Evolutionary conservation across 2,113 vertebrate genomes (phyloP).

Genomic region (Delphinapterus leucas): DNA sequence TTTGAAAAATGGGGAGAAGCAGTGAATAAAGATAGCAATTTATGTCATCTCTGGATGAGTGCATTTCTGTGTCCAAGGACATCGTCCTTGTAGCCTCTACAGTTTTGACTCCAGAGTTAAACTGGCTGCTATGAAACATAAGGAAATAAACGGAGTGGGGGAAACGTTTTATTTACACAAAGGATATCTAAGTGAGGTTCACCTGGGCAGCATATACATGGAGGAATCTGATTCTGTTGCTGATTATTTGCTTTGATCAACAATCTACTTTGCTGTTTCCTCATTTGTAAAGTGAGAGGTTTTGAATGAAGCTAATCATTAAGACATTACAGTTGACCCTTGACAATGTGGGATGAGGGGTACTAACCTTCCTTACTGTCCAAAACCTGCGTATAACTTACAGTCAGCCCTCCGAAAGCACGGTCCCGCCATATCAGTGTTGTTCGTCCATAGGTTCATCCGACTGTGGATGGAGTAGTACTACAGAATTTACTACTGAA

Average conservation of each 20-base stretch:
- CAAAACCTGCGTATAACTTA: background rate
- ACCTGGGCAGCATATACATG: background rate
- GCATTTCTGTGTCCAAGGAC: background rate
- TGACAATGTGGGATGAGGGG: background rate
- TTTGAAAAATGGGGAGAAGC: background rate
- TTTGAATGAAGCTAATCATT: background rate
- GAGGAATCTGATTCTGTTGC: background rate
- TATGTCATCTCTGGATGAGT: background rate
- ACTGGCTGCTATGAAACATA: background rate
- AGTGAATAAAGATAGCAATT: background rate
- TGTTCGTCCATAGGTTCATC: background rate
- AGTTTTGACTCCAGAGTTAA: background rate
- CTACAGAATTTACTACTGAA: background rate
- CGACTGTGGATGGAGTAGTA: no score
- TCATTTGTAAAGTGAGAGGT: background rate
- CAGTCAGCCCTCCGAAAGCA: background rate
- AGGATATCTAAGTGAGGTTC: background rate
- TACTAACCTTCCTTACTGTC: background rate
- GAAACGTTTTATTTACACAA: background rate
- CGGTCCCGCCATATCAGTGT: background rate
- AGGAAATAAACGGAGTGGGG: background rate
- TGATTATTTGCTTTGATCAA: background rate
- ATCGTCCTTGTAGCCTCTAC: background rate
- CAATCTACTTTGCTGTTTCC: background rate
- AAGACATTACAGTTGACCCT: background rate